These are phyloP conservation scores for Spodoptera exigua DNA, from an alignment of 2,888 invertebrate genomes.

Conservation along the genomic window DNA sequence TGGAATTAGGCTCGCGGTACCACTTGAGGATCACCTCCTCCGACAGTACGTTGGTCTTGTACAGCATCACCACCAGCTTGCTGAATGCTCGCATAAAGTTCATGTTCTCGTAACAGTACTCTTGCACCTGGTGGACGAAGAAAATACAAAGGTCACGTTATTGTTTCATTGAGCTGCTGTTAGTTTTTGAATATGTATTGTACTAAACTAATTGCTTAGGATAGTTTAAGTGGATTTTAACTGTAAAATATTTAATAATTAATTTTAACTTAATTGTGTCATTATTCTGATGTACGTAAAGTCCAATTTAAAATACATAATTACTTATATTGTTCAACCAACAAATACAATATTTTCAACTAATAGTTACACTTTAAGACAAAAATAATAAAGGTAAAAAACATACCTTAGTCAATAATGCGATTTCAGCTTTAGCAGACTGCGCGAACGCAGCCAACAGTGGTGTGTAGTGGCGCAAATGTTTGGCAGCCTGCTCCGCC, in stretches of 20 bases:
- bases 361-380: no score
- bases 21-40: slow-evolving; percentile 98
- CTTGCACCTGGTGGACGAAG: slow-evolving; percentile 91
- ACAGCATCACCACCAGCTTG: slow-evolving; percentile 98
- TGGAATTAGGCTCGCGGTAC: slow-evolving; percentile 97
- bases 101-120: slow-evolving; percentile 99
- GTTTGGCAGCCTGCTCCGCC: slow-evolving; percentile 98
- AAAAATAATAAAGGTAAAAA: no score
- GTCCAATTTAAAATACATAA: no score
- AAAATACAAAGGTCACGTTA: no score
- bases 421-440: slow-evolving; percentile 95
- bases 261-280: no score
- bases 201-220: no score
- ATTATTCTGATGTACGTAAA: no score
- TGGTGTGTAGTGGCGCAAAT: slow-evolving; percentile 95
- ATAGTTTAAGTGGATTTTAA: no score
- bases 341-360: no score
- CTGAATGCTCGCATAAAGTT: slow-evolving; percentile 99
- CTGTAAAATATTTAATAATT: no score
- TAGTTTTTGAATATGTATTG: background rate
- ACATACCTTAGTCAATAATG: slow-evolving; percentile 93
- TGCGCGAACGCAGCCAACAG: slow-evolving; percentile 96
- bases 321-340: no score
- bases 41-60: slow-evolving; percentile 98
- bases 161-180: no score